phyloP scores from a whole-genome alignment of 2,888 invertebrate species.

The Polymixis lichenea region DNA sequence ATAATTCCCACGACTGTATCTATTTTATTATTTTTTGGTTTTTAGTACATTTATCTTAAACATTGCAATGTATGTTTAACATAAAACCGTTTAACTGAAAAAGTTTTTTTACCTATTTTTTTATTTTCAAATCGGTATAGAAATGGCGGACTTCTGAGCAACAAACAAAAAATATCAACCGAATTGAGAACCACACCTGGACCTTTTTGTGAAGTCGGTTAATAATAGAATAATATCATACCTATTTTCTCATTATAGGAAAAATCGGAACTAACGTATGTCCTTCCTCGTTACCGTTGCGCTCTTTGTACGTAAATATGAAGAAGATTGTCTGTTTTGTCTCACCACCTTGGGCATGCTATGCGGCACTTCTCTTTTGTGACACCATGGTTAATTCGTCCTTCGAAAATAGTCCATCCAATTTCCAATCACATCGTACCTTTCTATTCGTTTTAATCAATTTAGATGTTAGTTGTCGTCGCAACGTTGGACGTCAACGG shows the following conservation, averaged over 20 bases:
- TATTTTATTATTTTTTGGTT: too few species aligned
- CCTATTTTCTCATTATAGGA: background rate
- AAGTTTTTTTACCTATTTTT: too few species aligned
- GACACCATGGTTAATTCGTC: background rate
- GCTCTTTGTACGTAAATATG: background rate
- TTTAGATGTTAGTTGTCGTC: conserved; percentile 52
- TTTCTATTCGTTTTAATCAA: conserved; percentile 57
- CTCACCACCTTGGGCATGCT: background rate
- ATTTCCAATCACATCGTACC: conserved; percentile 20
- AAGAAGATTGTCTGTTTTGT: background rate
- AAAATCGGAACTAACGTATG: background rate
- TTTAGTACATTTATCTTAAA: too few species aligned
- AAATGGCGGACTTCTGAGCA: too few species aligned
- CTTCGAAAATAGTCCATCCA: background rate
- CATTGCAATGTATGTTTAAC: too few species aligned
- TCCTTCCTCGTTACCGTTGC: background rate
- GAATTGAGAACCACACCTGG: too few species aligned
- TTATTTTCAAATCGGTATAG: too few species aligned
- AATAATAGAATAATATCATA: background rate
- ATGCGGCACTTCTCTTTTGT: background rate
- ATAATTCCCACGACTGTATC: too few species aligned
- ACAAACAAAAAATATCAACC: too few species aligned
- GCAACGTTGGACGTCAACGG: conserved; percentile 25
- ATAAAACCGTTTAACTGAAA: too few species aligned
- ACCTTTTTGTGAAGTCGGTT: too few species aligned